Evolutionary conservation across 2,888 invertebrate species (phyloP).

Genomic region (Mythimna impura): DNA sequence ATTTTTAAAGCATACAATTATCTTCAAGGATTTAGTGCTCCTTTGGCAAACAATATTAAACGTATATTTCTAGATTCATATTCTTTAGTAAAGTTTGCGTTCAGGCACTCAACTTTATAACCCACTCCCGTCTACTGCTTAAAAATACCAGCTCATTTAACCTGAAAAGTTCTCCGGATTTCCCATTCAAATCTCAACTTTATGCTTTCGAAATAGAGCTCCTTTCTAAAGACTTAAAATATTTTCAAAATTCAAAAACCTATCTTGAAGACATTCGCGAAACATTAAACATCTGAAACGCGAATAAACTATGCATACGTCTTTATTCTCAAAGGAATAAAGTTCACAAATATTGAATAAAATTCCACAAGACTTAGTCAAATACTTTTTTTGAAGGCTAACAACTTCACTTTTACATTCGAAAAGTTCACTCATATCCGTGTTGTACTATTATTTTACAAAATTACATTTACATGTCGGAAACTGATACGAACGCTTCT

Average conservation of each 20-base stretch:
- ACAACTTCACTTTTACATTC: constrained; percentile 82
- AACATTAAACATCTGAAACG: constrained; percentile 38
- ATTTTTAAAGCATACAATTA: constrained; percentile 45
- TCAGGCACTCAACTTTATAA: constrained; percentile 52
- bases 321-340: constrained; percentile 47
- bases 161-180: constrained; percentile 24
- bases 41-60: constrained; percentile 42
- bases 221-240: constrained; percentile 10
- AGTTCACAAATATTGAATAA: constrained; percentile 42
- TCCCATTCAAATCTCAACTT: constrained; percentile 28
- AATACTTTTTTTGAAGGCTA: constrained; percentile 80
- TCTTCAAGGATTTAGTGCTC: constrained; percentile 32
- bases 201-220: constrained; percentile 15
- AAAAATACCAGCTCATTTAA: constrained; percentile 56
- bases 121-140: constrained; percentile 33
- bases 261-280: constrained; percentile 37
- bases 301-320: constrained; percentile 12
- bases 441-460: constrained; percentile 72
- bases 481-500: constrained; percentile 54
- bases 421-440: constrained; percentile 85
- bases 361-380: constrained; percentile 66
- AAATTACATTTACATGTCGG: constrained; percentile 57
- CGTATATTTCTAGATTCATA: constrained; percentile 48
- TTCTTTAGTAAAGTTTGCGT: constrained; percentile 49
- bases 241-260: constrained; percentile 44